These are phyloP conservation scores for Mycalesis mineus DNA, from an alignment of 2,888 invertebrate species.

Conservation along the genomic window DNA sequence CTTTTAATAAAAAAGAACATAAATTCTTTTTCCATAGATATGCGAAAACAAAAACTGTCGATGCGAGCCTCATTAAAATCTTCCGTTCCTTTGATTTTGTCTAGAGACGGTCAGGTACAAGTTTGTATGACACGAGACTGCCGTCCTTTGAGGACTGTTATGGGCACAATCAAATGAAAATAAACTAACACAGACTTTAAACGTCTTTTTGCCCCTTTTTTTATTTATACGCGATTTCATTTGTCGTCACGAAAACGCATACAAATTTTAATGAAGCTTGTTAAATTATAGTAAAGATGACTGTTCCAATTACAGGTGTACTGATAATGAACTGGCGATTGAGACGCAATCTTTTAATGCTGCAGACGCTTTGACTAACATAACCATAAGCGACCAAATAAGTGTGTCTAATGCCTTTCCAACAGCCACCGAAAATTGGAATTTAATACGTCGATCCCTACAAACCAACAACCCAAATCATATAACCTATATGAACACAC, in stretches of 20 bases:
- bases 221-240: constrained; percentile 10
- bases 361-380: constrained; percentile 31
- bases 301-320: constrained; percentile 27
- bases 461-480: constrained; percentile 2
- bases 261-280: background rate
- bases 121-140: constrained; percentile 46
- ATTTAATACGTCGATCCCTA: background rate
- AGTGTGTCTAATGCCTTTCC: constrained; percentile 18
- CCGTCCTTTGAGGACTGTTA: constrained; percentile 50
- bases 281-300: constrained; percentile 9
- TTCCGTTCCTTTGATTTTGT: constrained; percentile 73
- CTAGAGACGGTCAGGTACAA: constrained; percentile 61
- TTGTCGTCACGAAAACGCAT: background rate
- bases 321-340: constrained; percentile 19
- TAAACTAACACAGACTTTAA: constrained; percentile 29
- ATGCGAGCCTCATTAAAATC: constrained; percentile 77
- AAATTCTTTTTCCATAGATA: constrained; percentile 36
- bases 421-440: constrained; percentile 9
- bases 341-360: constrained; percentile 19
- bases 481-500: background rate
- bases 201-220: constrained; percentile 18
- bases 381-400: constrained; percentile 3
- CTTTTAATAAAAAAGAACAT: constrained; percentile 33
- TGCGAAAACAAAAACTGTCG: constrained; percentile 63
- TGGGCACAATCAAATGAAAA: constrained; percentile 37